A percentile compares a stretch with the other conserved stretches of the same genome.
phyloP scores from a whole-genome alignment of 2,797 vertebrate species.

The Takifugu ocellatus region DNA sequence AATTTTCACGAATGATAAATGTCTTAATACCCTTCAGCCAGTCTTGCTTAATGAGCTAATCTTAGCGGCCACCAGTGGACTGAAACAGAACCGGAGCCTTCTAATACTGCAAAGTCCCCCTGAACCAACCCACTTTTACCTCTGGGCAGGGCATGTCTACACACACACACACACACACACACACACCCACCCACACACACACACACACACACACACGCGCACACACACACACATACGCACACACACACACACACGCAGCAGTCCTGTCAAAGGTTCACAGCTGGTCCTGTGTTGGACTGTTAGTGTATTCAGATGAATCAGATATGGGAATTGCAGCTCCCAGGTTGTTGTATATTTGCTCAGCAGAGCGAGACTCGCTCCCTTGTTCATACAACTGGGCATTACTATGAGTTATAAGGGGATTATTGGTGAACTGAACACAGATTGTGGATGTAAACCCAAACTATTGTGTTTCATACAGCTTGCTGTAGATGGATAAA shows the following conservation, averaged over 20 bases:
- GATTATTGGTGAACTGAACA: constrained; percentile 36
- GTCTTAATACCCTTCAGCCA: constrained; percentile 13
- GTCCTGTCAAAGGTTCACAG: constrained; percentile 47
- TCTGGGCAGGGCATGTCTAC: constrained; percentile 34
- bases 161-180: constrained; percentile 42
- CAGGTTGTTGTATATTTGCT: constrained; percentile 60
- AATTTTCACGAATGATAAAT: not conserved
- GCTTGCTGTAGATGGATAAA: constrained; percentile 22
- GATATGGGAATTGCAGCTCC: constrained; percentile 43
- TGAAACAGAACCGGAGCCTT: constrained; percentile 39
- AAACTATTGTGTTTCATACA: constrained; percentile 45
- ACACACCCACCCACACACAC: constrained; percentile 41
- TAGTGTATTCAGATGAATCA: constrained; percentile 48
- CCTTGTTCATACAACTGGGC: constrained; percentile 43
- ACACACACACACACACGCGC: constrained; percentile 37
- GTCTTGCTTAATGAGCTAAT: constrained; percentile 23
- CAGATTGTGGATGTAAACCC: constrained; percentile 38
- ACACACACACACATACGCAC: constrained; percentile 44
- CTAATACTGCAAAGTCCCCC: constrained; percentile 21
- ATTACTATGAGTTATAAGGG: constrained; percentile 43
- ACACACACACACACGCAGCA: constrained; percentile 37
- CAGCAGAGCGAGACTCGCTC: constrained; percentile 16
- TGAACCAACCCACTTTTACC: constrained; percentile 27
- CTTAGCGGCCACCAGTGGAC: constrained; percentile 41
- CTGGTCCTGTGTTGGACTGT: constrained; percentile 48